Percentiles rank a stretch among this genome's conserved stretches.
These are phyloP conservation scores for Mythimna albipuncta DNA, from an alignment of 2,888 invertebrate genomes.

Conservation along the genomic window DNA sequence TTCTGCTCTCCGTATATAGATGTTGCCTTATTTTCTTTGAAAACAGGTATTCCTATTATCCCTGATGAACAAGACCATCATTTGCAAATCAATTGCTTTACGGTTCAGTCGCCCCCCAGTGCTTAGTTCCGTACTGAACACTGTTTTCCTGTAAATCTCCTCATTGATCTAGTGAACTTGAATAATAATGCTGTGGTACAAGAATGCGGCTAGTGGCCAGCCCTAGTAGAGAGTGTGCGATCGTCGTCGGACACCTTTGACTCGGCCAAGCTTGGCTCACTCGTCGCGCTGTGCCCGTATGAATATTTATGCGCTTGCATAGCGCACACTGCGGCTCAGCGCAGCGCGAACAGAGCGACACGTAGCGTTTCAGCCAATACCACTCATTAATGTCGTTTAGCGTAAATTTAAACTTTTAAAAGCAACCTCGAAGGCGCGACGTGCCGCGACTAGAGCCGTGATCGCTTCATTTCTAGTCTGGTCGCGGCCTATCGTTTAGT, in stretches of 20 bases:
- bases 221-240: conserved; percentile 69
- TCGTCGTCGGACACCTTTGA: conserved; percentile 81
- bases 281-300: conserved; percentile 77
- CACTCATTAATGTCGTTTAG: conserved; percentile 85
- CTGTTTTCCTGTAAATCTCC: conserved; percentile 20
- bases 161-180: conserved; percentile 36
- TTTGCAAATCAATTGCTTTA: background rate
- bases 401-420: conserved; percentile 86
- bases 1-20: background rate
- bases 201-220: conserved; percentile 60
- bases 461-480: conserved; percentile 78
- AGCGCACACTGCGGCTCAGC: conserved; percentile 66
- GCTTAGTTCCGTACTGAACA: conserved; percentile 17
- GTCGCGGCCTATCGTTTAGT: conserved; percentile 78
- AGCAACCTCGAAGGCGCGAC: conserved; percentile 78
- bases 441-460: conserved; percentile 78
- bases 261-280: conserved; percentile 74
- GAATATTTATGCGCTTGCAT: conserved; percentile 83
- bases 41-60: conserved; percentile 2
- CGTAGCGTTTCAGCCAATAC: conserved; percentile 74
- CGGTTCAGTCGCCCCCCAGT: background rate
- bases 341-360: conserved; percentile 70
- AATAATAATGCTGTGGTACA: conserved; percentile 16
- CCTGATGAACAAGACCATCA: background rate
- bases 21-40: background rate